Evolutionary conservation across 2,888 invertebrate species (phyloP).

Genomic region (Parelbella ahira): DNA sequence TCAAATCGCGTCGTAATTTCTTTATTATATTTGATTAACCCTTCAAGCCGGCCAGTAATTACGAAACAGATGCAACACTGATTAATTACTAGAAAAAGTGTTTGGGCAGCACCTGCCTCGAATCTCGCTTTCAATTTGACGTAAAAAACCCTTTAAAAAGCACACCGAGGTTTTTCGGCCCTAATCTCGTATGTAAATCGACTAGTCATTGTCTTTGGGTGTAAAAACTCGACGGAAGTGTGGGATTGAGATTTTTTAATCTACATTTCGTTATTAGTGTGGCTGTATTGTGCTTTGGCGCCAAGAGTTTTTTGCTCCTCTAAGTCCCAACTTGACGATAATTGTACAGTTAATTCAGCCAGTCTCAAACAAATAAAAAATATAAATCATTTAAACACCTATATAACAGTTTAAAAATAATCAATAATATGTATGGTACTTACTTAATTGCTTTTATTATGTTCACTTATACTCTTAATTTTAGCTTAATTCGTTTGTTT

Average conservation of each 20-base stretch:
- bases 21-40: conserved; percentile 80
- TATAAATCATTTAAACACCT: too few relatives aligned
- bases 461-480: too few relatives aligned
- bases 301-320: conserved; percentile 6
- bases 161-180: conserved; percentile 41
- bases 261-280: conserved; percentile 30
- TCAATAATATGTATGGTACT: too few relatives aligned
- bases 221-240: conserved; percentile 48
- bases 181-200: conserved; percentile 72
- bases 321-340: too few relatives aligned
- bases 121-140: conserved; percentile 66
- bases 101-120: conserved; percentile 60
- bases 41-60: conserved; percentile 67
- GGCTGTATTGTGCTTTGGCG: conserved; percentile 14
- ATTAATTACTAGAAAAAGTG: conserved; percentile 74
- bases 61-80: conserved; percentile 71
- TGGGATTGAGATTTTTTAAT: conserved; percentile 49
- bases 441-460: too few relatives aligned
- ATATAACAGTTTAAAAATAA: too few relatives aligned
- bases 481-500: too few relatives aligned
- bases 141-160: conserved; percentile 40
- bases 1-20: conserved; percentile 60
- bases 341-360: too few relatives aligned
- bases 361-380: too few relatives aligned
- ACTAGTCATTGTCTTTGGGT: conserved; percentile 67